These are phyloP conservation scores for Dryobates pubescens DNA, from an alignment of 2,797 vertebrate genomes.

Conservation along the genomic window DNA sequence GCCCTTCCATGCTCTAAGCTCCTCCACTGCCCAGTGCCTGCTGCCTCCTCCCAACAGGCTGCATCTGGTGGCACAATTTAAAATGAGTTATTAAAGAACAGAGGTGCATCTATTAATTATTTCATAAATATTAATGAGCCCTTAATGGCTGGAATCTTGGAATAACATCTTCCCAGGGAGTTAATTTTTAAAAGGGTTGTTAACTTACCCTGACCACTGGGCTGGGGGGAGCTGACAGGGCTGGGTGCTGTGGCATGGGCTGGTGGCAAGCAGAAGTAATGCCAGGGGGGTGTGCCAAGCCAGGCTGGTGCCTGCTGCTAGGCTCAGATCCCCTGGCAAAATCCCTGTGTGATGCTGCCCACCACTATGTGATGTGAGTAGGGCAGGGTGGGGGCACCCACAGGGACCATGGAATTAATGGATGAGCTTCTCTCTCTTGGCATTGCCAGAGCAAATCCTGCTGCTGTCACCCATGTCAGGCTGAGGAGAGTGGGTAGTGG, in stretches of 20 bases:
- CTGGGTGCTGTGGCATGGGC: fast-evolving
- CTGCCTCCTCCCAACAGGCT: not conserved
- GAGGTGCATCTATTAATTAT: slow-evolving; percentile 47
- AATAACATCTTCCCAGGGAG: not conserved
- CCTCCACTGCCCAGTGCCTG: fast-evolving
- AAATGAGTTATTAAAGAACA: slow-evolving; percentile 19
- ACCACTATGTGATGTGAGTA: too few relatives aligned
- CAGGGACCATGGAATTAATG: too few relatives aligned
- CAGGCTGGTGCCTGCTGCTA: not conserved
- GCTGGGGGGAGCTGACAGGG: not conserved
- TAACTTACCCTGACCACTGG: not conserved
- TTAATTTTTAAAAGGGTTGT: not conserved
- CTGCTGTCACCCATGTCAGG: too few relatives aligned
- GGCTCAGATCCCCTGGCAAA: not conserved
- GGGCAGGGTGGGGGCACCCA: too few relatives aligned
- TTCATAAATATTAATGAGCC: slow-evolving; percentile 63
- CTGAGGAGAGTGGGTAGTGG: too few relatives aligned
- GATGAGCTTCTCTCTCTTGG: too few relatives aligned
- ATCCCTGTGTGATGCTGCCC: not conserved
- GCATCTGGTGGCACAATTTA: not conserved
- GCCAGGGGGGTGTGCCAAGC: fast-evolving
- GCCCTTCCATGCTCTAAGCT: not conserved
- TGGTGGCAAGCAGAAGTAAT: not conserved
- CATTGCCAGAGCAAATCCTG: too few relatives aligned
- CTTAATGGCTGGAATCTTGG: not conserved